phyloP scores from a whole-genome alignment of 2,113 vertebrate species.

The Azemiops feae region DNA sequence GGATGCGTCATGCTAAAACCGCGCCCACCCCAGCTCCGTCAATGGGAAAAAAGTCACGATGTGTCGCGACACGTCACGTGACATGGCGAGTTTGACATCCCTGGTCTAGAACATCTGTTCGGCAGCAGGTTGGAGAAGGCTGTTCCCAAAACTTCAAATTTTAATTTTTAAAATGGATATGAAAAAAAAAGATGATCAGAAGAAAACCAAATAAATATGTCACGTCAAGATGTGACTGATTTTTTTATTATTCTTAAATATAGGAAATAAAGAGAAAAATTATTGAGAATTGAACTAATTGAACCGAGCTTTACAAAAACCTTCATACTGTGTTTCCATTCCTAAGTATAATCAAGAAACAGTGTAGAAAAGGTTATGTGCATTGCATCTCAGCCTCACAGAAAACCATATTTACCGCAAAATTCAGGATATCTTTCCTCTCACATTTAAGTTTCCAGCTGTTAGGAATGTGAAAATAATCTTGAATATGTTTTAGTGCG shows the following conservation, averaged over 20 bases:
- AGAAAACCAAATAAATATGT: neutral
- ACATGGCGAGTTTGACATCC: too few relatives aligned
- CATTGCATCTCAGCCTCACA: neutral
- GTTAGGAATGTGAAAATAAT: neutral
- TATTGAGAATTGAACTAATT: neutral
- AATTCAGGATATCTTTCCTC: neutral
- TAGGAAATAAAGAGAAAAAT: neutral
- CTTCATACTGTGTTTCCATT: neutral
- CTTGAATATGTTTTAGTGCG: neutral
- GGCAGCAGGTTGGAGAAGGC: neutral
- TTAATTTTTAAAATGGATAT: neutral
- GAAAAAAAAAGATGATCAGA: neutral
- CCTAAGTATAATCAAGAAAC: neutral
- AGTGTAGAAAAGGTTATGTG: neutral
- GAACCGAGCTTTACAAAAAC: neutral
- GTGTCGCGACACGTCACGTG: too few relatives aligned
- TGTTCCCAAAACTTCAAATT: neutral
- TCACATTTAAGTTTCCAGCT: neutral
- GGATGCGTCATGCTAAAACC: too few relatives aligned
- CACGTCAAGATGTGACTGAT: neutral
- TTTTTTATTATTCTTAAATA: neutral
- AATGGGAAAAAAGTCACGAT: too few relatives aligned
- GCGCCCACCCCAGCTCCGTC: too few relatives aligned
- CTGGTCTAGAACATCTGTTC: neutral
- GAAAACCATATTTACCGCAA: neutral